Evolutionary conservation across 2,797 vertebrate species (phyloP), one percentile per base, ranked within the genome.

Genomic region (Sorex maritimensis): DNA sequence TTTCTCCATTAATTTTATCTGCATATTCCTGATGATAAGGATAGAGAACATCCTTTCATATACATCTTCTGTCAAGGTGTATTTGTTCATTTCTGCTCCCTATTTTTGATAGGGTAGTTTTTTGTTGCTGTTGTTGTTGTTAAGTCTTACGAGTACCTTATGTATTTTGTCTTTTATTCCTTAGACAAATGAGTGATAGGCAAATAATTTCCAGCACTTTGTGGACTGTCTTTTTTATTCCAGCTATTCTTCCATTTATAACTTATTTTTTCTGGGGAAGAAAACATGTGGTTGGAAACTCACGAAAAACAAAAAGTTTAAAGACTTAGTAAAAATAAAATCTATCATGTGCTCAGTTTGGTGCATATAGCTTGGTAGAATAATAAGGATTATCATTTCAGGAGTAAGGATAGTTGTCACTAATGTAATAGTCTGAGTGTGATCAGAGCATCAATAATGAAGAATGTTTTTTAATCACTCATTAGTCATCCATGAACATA

Each of bases 311-410:
- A 34, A 61, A 87, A 65, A 23, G 2, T 86, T 38, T 84, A 34
- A 81, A 38, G 11, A 74, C 8, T 89, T 91, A 67, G 61, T 67
- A 24, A 5, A 84, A 34, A 91, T 38, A 77, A 84, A 92, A 69
- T 84, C 26, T 81, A 41, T 82, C 75, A 72, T 68, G 28, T n/a
- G 71, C 14, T 84, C 69, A 84, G 28, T 5, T 74, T 49, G 52
- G 17, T 55, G 52, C 52, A 55, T 55, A 55, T 55, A 55, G 52
- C 17, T 55, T 13, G 52, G 52, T 55, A 12, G 17, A 55, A 55
- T 55, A 55, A 55, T 46, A 28, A 88, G 65, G 72, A 86, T 69
- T 84, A 80, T 65, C 71, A 44, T 71, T 93, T 80, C 73, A 94
- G 67, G 81, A 49, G 17, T 65, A 73, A 78, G 5, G 38, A 44